Percentiles rank a stretch among this genome's conserved stretches.
phyloP scores from a whole-genome alignment of 2,797 vertebrate species.

The Mionectes olivaceus region DNA sequence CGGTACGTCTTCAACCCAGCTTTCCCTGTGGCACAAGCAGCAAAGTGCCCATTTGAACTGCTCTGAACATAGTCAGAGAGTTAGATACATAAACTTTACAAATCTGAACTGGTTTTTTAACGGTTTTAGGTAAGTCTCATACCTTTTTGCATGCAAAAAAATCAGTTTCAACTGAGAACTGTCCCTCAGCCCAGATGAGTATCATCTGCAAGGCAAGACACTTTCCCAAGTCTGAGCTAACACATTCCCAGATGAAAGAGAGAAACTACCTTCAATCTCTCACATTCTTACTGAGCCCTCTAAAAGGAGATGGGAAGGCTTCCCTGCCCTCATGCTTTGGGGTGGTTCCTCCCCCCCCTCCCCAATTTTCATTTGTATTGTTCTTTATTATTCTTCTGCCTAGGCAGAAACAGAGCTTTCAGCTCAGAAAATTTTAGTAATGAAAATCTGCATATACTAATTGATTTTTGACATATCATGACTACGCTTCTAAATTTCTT shows the following conservation, averaged over 20 bases:
- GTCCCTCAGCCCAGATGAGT: neutral
- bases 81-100: neutral
- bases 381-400: neutral
- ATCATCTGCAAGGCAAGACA: neutral
- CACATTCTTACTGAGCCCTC: neutral
- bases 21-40: neutral
- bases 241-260: neutral
- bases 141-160: neutral
- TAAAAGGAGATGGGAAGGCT: neutral
- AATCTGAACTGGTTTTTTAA: neutral
- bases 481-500: neutral
- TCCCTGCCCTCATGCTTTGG: neutral
- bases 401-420: neutral
- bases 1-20: neutral
- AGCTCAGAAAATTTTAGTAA: neutral
- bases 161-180: neutral
- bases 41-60: neutral
- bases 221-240: neutral
- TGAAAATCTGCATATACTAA: neutral
- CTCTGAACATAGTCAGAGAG: neutral
- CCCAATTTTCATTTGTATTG: neutral
- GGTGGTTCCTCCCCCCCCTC: rapidly evolving
- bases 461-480: neutral
- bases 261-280: neutral
- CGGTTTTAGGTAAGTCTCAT: neutral